Evolutionary conservation across 2,888 invertebrate genomes (phyloP).

Genomic region (Drosophila demipolita): DNA sequence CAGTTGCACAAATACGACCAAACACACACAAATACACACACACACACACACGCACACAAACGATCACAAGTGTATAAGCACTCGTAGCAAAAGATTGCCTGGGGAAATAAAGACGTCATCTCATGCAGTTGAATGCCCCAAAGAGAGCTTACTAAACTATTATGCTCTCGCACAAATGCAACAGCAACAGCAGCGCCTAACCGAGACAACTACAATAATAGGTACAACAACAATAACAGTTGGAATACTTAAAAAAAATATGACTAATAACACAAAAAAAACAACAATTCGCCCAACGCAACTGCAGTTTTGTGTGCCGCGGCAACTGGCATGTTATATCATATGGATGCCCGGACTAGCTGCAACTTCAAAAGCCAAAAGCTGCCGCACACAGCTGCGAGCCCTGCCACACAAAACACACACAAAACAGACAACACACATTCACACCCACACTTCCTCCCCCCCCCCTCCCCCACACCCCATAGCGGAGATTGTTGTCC

Average conservation of each 20-base stretch:
- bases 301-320: constrained; percentile 15
- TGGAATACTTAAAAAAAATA: constrained; percentile 49
- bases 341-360: constrained; percentile 66
- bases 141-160: constrained; percentile 81
- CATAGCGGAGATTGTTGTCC: constrained; percentile 47
- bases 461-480: background rate
- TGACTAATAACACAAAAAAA: constrained; percentile 72
- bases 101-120: constrained; percentile 81
- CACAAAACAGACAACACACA: constrained; percentile 26
- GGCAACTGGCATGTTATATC: constrained; percentile 64
- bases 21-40: constrained; percentile 28
- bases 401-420: constrained; percentile 35
- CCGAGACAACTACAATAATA: constrained; percentile 50
- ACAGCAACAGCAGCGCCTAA: constrained; percentile 59
- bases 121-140: constrained; percentile 77
- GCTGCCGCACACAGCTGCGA: constrained; percentile 51
- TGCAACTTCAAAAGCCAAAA: constrained; percentile 73
- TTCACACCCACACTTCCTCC: background rate
- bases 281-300: constrained; percentile 59
- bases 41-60: constrained; percentile 21
- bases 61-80: constrained; percentile 69
- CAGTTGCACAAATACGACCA: constrained; percentile 69
- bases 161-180: constrained; percentile 64
- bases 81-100: constrained; percentile 78
- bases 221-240: constrained; percentile 42